Evolutionary conservation across 2,888 invertebrate genomes (phyloP), one percentile per base, ranked within the genome.

Genomic region (Choristoneura rosaceana): DNA sequence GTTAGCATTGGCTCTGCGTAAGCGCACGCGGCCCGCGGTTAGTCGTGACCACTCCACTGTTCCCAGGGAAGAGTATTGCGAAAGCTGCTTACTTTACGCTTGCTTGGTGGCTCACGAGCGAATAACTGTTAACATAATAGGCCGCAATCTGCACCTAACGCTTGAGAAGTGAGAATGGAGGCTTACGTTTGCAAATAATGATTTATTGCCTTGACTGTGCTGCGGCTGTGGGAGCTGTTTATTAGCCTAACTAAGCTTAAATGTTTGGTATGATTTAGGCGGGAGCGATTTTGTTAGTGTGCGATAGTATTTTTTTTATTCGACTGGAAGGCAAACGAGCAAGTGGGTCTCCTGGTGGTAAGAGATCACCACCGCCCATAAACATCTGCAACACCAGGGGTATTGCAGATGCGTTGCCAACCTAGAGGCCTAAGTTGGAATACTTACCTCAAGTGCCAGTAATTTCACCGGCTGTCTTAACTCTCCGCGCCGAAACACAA

Each of bases 91-190:
- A 80, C 80, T 80, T 76, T 75, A 82, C 83, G 84, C 87, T 87
- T 88, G 86, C 89, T 91, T 90, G 90, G 88, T 87, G 86, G 88
- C 84, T 87, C 89, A 90, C 90, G 90, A 87, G 84, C 80, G 85
- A 86, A 86, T 90, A 88, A 88, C 90, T 84, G 89, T 89, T 88
- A 87, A 86, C 84, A 86, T 87, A 86, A 87, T 84, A 82, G 82
- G 82, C 81, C 80, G 81, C 80, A 81, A 82, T 82, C 82, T 78
- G 81, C 80, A 73, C 71, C 61, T 58, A 71, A 43, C 63, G 61
- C 38, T 33, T 67, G 63, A 67, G 55, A 73, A 71, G 65, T 58
- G 70, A 47, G 64, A 71, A 68, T 58, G 59, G 58, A 58, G 52
- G 41, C 34, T 70, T 70, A 52, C 34, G 67, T 70, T 74, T 45